These are phyloP conservation scores for Sternarchorhynchus goeldii DNA, from an alignment of 2,797 vertebrate genomes.

Conservation along the genomic window DNA sequence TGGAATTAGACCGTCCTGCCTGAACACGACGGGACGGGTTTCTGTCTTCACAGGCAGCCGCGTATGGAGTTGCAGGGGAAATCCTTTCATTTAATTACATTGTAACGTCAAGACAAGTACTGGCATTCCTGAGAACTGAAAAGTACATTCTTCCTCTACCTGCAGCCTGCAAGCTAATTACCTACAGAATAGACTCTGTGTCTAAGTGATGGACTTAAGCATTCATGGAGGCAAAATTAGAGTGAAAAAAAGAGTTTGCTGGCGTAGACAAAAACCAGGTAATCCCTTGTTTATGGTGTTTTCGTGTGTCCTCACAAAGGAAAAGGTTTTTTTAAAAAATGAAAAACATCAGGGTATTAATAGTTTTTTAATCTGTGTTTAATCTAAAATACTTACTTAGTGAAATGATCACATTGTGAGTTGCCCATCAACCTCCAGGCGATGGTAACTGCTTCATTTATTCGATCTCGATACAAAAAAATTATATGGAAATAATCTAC, in stretches of 20 bases:
- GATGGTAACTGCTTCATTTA: no score
- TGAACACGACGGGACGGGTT: constrained; percentile 68
- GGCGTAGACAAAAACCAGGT: not conserved
- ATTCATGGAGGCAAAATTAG: constrained; percentile 30
- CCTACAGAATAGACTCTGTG: constrained; percentile 54
- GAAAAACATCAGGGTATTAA: not conserved
- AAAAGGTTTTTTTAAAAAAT: not conserved
- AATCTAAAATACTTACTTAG: no score
- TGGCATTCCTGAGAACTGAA: constrained; percentile 57
- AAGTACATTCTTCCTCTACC: constrained; percentile 58
- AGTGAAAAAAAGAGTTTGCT: constrained; percentile 9
- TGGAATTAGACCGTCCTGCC: constrained; percentile 71
- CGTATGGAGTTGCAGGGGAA: constrained; percentile 55
- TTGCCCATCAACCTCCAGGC: no score
- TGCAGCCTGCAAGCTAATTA: constrained; percentile 67
- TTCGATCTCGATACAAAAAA: no score
- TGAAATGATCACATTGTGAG: no score
- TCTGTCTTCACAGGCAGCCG: constrained; percentile 67
- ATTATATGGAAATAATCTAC: no score
- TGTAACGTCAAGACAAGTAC: constrained; percentile 63
- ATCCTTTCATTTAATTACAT: constrained; percentile 74
- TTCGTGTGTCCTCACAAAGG: not conserved
- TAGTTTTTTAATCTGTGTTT: not conserved
- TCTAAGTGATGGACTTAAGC: constrained; percentile 47
- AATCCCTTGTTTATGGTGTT: constrained; percentile 25